These are phyloP conservation scores for Ochotona curzoniae DNA, from an alignment of 2,113 vertebrate genomes.

Conservation along the genomic window DNA sequence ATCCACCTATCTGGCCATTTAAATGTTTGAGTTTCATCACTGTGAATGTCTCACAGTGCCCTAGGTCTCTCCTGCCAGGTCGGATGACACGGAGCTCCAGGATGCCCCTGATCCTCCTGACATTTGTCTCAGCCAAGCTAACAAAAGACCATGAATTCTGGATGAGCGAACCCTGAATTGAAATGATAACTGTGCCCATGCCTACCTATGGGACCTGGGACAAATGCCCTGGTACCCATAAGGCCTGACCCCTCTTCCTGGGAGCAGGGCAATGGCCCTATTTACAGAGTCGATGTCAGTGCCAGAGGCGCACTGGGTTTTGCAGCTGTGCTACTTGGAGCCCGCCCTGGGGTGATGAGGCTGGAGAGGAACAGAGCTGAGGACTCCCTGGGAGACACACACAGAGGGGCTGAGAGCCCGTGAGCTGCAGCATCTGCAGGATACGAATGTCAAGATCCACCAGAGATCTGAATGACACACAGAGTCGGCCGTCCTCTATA, in stretches of 20 bases:
- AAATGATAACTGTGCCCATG: background rate
- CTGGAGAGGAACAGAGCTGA: too few relatives aligned
- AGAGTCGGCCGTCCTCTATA: too few relatives aligned
- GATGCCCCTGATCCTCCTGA: background rate
- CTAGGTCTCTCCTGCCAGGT: fast-evolving
- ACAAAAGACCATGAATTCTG: fast-evolving
- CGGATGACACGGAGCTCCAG: background rate
- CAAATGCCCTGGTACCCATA: background rate
- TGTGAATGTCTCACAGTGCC: background rate
- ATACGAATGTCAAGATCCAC: too few relatives aligned
- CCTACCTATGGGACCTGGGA: background rate
- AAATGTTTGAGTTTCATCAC: background rate
- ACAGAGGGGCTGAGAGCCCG: too few relatives aligned
- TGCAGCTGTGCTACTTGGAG: too few relatives aligned
- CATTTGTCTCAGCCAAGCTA: background rate
- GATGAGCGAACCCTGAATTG: background rate
- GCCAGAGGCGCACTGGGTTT: too few relatives aligned
- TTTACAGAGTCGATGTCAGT: too few relatives aligned
- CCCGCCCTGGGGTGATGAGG: too few relatives aligned
- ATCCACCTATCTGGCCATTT: background rate
- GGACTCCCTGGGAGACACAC: too few relatives aligned
- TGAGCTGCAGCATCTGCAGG: too few relatives aligned
- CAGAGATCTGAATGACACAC: too few relatives aligned
- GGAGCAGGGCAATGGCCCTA: too few relatives aligned
- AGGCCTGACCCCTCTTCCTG: background rate